A percentile compares a stretch with the other conserved stretches of the same genome.
phyloP scores from a whole-genome alignment of 2,888 invertebrate genomes.

The Euspilapteryx auroguttella region DNA sequence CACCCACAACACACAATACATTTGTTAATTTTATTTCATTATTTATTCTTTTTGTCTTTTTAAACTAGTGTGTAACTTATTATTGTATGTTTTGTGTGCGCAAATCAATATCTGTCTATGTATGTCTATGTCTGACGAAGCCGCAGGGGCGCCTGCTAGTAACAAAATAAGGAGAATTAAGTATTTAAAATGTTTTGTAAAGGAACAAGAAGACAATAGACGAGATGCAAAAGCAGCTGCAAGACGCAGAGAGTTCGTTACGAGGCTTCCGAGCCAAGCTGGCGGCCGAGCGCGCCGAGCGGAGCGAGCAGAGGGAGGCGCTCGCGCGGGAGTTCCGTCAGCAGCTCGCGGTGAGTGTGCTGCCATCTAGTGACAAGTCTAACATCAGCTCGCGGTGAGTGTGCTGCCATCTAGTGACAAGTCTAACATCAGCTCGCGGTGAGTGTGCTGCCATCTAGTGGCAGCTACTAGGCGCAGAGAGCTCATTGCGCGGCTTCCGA shows the following conservation, averaged over 20 bases:
- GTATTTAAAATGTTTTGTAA: too few relatives aligned
- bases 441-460: slow-evolving; percentile 29
- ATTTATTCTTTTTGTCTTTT: too few relatives aligned
- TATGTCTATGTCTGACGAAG: too few relatives aligned
- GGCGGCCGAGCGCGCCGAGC: slow-evolving; percentile 44
- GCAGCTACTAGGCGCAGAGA: slow-evolving; percentile 36
- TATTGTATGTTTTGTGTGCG: too few relatives aligned
- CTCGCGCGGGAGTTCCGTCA: slow-evolving; percentile 37
- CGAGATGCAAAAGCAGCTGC: slow-evolving; percentile 38
- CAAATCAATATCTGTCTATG: too few relatives aligned
- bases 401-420: slow-evolving; percentile 34
- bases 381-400: slow-evolving; percentile 31
- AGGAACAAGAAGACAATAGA: slow-evolving; percentile 47
- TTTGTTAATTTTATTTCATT: too few relatives aligned
- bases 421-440: slow-evolving; percentile 34
- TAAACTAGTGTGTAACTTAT: too few relatives aligned
- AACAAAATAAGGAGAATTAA: too few relatives aligned
- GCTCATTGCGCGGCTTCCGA: too few relatives aligned
- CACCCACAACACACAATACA: too few relatives aligned
- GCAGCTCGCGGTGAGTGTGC: slow-evolving; percentile 33
- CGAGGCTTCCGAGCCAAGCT: slow-evolving; percentile 42
- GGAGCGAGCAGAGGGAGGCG: slow-evolving; percentile 36
- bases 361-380: slow-evolving; percentile 37
- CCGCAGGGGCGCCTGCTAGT: too few relatives aligned
- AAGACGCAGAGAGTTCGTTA: slow-evolving; percentile 40